A percentile compares a stretch with the other conserved stretches of the same genome.
Evolutionary conservation across 2,113 vertebrate species (phyloP).

Genomic region (Actenoides hombroni): DNA sequence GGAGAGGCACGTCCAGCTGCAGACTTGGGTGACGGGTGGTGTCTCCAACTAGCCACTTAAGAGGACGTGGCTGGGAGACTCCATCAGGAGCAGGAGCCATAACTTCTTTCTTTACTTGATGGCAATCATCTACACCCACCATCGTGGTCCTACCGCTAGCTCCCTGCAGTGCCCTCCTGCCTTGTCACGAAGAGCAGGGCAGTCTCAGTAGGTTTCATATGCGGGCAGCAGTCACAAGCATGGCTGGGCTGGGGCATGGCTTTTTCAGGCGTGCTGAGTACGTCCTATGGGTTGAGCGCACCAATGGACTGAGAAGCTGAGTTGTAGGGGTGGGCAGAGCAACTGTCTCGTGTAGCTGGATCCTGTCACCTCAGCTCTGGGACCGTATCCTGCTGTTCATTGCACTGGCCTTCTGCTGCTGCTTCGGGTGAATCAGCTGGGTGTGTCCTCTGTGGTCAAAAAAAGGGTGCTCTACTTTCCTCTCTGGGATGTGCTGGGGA

Average conservation of each 20-base stretch:
- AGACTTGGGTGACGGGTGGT: not conserved
- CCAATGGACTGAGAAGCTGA: not conserved
- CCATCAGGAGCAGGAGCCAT: not conserved
- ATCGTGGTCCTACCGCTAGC: accelerated
- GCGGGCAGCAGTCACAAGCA: not conserved
- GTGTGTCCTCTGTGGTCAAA: not conserved
- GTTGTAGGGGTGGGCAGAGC: not conserved
- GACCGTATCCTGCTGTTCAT: accelerated
- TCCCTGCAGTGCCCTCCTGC: not conserved
- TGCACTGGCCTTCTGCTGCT: not conserved
- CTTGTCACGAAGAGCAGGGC: not conserved
- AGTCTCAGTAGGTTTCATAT: not conserved
- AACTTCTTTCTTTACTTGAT: not conserved
- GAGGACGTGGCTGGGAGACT: not conserved
- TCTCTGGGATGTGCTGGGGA: not conserved
- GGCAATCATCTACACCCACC: not conserved
- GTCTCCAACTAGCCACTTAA: not conserved
- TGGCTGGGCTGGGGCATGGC: not conserved
- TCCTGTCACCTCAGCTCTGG: not conserved
- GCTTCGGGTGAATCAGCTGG: not conserved
- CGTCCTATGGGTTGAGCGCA: not conserved
- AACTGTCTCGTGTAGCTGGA: not conserved
- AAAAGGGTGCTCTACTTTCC: not conserved
- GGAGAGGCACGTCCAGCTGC: not conserved
- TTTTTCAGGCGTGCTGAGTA: not conserved